phyloP scores from a whole-genome alignment of 2,888 invertebrate species.

The Hirtodrosophila alboralis region DNA sequence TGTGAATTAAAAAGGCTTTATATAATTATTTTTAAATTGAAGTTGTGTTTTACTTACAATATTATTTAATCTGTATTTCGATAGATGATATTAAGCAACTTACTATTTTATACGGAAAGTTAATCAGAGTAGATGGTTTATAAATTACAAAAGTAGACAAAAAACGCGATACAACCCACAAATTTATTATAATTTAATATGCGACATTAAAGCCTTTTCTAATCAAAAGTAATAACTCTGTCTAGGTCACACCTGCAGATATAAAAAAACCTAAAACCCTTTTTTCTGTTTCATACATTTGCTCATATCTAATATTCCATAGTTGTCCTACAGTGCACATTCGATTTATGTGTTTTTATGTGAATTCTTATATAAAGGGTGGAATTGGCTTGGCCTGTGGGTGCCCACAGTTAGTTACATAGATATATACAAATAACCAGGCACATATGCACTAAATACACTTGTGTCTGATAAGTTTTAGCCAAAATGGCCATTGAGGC shows the following conservation, averaged over 20 bases:
- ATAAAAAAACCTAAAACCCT: background rate
- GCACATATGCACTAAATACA: conserved; percentile 71
- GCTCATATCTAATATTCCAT: background rate
- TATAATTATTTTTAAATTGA: too few relatives aligned
- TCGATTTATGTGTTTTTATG: conserved; percentile 37
- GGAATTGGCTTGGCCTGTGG: conserved; percentile 10
- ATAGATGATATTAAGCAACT: too few relatives aligned
- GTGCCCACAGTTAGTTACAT: conserved; percentile 56
- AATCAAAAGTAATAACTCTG: too few relatives aligned
- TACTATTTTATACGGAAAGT: too few relatives aligned
- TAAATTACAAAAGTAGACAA: too few relatives aligned
- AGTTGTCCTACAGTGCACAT: conserved; percentile 19
- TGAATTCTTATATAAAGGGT: conserved; percentile 15
- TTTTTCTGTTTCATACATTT: conserved; percentile 5
- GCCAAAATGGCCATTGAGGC: conserved; percentile 65
- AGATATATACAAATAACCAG: conserved; percentile 10
- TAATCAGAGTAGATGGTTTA: too few relatives aligned
- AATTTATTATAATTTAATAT: too few relatives aligned
- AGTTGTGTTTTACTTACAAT: too few relatives aligned
- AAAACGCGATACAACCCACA: too few relatives aligned
- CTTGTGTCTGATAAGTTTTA: conserved; percentile 78
- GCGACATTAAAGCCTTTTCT: too few relatives aligned
- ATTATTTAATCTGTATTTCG: too few relatives aligned
- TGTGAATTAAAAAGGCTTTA: too few relatives aligned
- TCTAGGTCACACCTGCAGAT: background rate